Base-by-base conservation (phyloP, 1,140 invertebrate species). In the Leptoteleia sp. region DNA sequence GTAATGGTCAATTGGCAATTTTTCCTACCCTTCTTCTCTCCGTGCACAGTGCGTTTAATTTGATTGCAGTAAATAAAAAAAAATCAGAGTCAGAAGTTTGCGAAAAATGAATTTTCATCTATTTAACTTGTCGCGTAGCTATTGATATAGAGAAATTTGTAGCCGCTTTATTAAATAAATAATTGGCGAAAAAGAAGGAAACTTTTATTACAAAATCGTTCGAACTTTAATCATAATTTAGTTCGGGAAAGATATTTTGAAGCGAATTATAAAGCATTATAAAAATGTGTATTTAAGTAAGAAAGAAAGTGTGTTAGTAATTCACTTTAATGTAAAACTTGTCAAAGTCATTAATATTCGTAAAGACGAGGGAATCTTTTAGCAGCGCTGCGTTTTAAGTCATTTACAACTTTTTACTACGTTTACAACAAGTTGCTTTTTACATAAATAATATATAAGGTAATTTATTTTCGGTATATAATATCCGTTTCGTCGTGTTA, bases 291-390 rank as follows among this genome's bases (percentile, higher is more conserved):
- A 43, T 57, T 29, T 29, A 11, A 9, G 11, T 29, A 11, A 9
- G 11, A 40, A 16, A n/a, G 40, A 55, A 40, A 55, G 25, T 43
- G 15, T 43, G 13, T 57, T 43, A 57, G 22, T 57, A 43, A 57
- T 57, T 57, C 54, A 42, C 13, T 57, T 42, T 57, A 43, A 57
- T 43, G 54, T 57, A 57, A 57, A 42, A 57, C 37, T 57, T 57
- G 37, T 57, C 54, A 57, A 43, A 29, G 22, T 29, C 5, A 52
- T 52, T 52, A 52, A 43, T 57, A 27, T 42, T 57, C 15, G 19
- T 57, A 43, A 57, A 40, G 37, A 43, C 13, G 13, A 43, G n/a
- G n/a, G 54, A 57, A 57, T 57, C 54, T 43, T 57, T 57, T 57
- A 57, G 54, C 25, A 22, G 38, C 4, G 15, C 27, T 19, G 54